phyloP scores from a whole-genome alignment of 2,797 vertebrate genomes.

The Neostethus bicornis region DNA sequence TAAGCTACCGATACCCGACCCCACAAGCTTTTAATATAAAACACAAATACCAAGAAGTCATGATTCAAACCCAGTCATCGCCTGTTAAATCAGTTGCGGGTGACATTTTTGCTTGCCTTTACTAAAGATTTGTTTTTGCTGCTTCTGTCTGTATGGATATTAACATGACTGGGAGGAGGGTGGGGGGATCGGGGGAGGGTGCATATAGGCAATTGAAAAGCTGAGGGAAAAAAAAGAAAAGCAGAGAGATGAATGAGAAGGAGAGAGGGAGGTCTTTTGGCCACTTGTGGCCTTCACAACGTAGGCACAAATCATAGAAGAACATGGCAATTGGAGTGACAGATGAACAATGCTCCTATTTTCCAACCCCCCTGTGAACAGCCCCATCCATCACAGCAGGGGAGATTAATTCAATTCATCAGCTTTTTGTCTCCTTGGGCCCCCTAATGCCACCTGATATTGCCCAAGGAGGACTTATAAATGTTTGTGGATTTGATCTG shows the following conservation, averaged over 20 bases:
- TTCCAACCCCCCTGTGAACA: constrained; percentile 78
- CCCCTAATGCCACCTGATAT: constrained; percentile 82
- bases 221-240: constrained; percentile 30
- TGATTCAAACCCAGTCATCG: constrained; percentile 2
- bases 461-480: constrained; percentile 78
- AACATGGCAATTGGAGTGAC: constrained; percentile 81
- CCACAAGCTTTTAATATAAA: neutral
- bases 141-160: constrained; percentile 51
- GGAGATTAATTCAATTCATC: constrained; percentile 85
- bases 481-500: constrained; percentile 78
- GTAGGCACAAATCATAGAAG: constrained; percentile 79
- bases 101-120: constrained; percentile 28
- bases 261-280: constrained; percentile 71
- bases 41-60: constrained; percentile 5
- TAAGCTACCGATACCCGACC: no score
- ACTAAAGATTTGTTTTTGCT: constrained; percentile 45
- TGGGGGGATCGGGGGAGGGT: constrained; percentile 44
- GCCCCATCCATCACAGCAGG: constrained; percentile 79
- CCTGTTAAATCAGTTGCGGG: constrained; percentile 11
- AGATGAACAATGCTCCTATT: constrained; percentile 83
- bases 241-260: constrained; percentile 31
- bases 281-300: constrained; percentile 83
- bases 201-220: constrained; percentile 42
- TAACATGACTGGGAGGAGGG: constrained; percentile 42
- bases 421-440: constrained; percentile 81